Conservation (phyloP, 2,113 vertebrate species). For the Aplodontia rufa region DNA sequence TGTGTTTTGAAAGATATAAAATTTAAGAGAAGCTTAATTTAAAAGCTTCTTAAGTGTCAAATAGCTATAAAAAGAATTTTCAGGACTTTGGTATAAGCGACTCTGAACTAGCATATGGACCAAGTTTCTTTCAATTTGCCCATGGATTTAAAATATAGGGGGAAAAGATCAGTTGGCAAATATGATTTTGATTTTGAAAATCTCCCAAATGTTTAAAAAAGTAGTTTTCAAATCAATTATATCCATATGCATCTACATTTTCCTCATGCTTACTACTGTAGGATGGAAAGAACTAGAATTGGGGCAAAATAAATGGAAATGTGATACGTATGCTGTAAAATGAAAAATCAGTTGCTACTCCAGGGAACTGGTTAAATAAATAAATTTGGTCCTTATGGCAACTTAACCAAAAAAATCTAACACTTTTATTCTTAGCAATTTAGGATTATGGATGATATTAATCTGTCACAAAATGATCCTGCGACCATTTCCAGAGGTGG, state of each 20-base stretch:
- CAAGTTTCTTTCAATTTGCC: slow-evolving; percentile 65
- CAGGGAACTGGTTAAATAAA: slow-evolving; percentile 13
- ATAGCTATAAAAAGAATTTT: slow-evolving; percentile 46
- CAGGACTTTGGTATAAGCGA: slow-evolving; percentile 54
- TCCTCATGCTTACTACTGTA: slow-evolving; percentile 22
- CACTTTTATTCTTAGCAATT: slow-evolving; percentile 50
- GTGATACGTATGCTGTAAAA: slow-evolving; percentile 23
- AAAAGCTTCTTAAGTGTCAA: slow-evolving; percentile 31
- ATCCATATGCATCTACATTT: slow-evolving; percentile 61
- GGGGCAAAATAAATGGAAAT: slow-evolving; percentile 28
- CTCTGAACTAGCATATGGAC: slow-evolving; percentile 66
- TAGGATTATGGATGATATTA: slow-evolving; percentile 55
- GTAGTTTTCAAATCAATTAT: slow-evolving; percentile 56
- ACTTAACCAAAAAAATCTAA: slow-evolving; percentile 55
- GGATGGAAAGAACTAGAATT: slow-evolving; percentile 38
- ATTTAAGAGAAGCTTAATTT: slow-evolving; percentile 31
- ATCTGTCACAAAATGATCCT: slow-evolving; percentile 51
- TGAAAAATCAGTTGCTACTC: slow-evolving; percentile 16
- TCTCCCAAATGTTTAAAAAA: slow-evolving; percentile 62
- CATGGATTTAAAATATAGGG: slow-evolving; percentile 50
- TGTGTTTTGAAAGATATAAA: not conserved
- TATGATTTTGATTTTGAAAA: slow-evolving; percentile 69
- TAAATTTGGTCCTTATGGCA: slow-evolving; percentile 52
- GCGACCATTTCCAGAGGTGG: slow-evolving; percentile 49
- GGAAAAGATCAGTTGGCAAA: slow-evolving; percentile 59